A percentile compares a stretch with the other conserved stretches of the same genome.
phyloP scores from a whole-genome alignment of 2,797 vertebrate species.

The Octomys mimax region DNA sequence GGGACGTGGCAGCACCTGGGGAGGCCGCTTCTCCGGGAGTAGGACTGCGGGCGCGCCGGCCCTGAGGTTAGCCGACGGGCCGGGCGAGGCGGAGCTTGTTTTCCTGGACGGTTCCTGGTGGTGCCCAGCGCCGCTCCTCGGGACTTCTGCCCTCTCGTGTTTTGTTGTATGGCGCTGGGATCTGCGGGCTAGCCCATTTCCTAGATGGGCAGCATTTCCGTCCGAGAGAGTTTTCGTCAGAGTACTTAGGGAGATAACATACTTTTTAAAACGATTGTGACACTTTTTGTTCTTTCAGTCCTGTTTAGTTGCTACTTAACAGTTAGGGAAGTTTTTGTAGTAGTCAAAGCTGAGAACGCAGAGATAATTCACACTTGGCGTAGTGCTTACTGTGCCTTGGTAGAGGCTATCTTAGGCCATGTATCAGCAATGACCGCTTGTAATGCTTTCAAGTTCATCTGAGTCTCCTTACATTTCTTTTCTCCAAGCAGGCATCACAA shows the following conservation, averaged over 20 bases:
- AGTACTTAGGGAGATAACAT: neutral
- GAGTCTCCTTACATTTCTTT: neutral
- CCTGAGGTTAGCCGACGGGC: neutral
- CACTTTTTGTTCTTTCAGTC: neutral
- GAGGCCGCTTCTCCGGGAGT: neutral
- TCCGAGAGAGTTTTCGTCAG: neutral
- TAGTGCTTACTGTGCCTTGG: neutral
- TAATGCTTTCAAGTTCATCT: neutral
- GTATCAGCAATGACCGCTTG: neutral
- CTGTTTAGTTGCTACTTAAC: neutral
- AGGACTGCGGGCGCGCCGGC: neutral
- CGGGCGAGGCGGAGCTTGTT: rapidly evolving
- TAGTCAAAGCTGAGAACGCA: neutral
- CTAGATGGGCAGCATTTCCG: neutral
- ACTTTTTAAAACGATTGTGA: neutral
- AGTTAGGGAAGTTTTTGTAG: constrained; percentile 46
- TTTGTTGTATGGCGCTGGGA: neutral
- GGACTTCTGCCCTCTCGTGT: neutral
- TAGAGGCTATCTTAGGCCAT: neutral
- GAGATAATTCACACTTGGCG: neutral
- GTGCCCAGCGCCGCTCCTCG: neutral
- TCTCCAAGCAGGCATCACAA: constrained; percentile 1
- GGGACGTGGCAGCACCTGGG: constrained; percentile 79
- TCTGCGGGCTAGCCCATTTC: neutral
- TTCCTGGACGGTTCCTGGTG: rapidly evolving